These are phyloP conservation scores for Brachypodius melanocephalos DNA, from an alignment of 2,113 vertebrate genomes.

Conservation along the genomic window DNA sequence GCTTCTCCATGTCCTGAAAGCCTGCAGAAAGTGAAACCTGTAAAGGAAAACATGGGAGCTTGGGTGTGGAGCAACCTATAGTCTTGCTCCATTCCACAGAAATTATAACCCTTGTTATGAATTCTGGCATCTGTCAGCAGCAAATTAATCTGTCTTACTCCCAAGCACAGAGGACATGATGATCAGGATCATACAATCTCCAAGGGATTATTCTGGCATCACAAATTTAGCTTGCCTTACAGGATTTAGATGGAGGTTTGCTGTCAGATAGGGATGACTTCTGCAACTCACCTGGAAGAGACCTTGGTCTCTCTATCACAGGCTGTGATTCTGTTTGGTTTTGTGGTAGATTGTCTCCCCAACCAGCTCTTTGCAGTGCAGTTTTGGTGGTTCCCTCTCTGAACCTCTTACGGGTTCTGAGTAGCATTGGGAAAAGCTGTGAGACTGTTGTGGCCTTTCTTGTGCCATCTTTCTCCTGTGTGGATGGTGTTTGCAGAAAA, in stretches of 20 bases:
- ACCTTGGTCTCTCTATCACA: neutral
- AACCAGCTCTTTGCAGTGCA: neutral
- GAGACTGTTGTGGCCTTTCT: neutral
- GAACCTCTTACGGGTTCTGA: neutral
- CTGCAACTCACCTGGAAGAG: neutral
- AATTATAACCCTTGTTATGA: neutral
- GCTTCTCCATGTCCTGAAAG: neutral
- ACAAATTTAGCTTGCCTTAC: neutral
- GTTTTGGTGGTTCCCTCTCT: neutral
- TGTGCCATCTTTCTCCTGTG: neutral
- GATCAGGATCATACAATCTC: neutral
- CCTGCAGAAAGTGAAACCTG: neutral
- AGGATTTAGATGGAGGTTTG: neutral
- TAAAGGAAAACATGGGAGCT: neutral
- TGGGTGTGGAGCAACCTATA: neutral
- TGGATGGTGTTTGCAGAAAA: neutral
- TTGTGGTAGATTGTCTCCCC: neutral
- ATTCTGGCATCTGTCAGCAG: neutral
- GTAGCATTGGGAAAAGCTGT: accelerated
- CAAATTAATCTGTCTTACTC: neutral
- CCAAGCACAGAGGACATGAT: neutral
- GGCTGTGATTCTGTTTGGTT: neutral
- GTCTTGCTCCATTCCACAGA: neutral
- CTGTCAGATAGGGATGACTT: neutral
- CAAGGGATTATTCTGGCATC: neutral